A percentile compares a stretch with the other conserved stretches of the same genome.
Conservation (phyloP, 1,140 invertebrate species). For the Zaprionus nigranus region DNA sequence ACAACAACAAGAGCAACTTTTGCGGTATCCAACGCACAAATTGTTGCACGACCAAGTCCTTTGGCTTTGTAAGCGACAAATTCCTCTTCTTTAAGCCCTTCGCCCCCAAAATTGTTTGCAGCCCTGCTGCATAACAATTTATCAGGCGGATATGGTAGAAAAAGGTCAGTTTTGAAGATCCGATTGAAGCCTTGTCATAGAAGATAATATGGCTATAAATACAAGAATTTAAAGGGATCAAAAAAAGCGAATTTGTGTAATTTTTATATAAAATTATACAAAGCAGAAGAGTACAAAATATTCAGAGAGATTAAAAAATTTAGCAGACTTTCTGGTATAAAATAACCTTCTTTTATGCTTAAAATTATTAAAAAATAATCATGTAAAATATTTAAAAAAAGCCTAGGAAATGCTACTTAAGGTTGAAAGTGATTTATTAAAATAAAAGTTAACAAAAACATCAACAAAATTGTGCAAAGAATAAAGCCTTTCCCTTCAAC, state of each 20-base stretch:
- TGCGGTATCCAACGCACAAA: slow-evolving; percentile 37
- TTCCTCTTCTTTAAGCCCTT: slow-evolving; percentile 8
- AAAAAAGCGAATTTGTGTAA: not conserved
- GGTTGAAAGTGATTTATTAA: too few species aligned
- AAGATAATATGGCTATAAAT: not conserved
- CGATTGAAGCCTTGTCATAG: not conserved
- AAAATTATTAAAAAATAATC: too few species aligned
- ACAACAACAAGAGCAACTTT: slow-evolving; percentile 17
- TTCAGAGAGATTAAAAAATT: too few species aligned
- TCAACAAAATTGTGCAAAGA: too few species aligned
- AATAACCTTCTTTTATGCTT: too few species aligned
- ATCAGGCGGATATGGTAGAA: slow-evolving; percentile 27
- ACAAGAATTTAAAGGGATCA: not conserved
- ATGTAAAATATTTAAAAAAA: too few species aligned
- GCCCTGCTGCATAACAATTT: slow-evolving; percentile 34
- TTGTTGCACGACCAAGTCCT: slow-evolving; percentile 46
- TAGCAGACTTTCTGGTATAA: too few species aligned
- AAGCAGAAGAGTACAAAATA: too few species aligned
- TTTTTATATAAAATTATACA: too few species aligned
- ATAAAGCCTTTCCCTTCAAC: too few species aligned
- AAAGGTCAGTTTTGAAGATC: slow-evolving; percentile 12
- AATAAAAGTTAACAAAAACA: too few species aligned
- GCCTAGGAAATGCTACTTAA: too few species aligned
- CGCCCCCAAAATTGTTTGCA: slow-evolving; percentile 34
- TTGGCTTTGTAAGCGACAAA: slow-evolving; percentile 39